Base-by-base conservation (phyloP, 2,888 invertebrate species). In the Hetaerina titia region DNA sequence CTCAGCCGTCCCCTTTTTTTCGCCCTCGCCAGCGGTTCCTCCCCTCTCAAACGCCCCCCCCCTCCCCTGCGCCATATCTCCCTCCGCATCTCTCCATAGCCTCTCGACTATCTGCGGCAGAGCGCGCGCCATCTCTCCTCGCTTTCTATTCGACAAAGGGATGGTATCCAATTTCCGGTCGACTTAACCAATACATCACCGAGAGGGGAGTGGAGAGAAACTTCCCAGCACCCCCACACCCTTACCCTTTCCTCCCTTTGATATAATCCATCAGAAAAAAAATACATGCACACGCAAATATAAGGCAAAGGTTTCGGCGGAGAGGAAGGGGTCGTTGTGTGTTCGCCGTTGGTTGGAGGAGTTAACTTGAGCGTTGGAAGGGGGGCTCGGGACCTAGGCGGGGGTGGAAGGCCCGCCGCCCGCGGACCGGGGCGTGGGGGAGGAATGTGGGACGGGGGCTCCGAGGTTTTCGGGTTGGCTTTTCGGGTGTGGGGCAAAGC, bases 161-260 rank as follows among this genome's bases (percentile, higher is more conserved):
- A 92, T 31, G 92, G 92, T 92, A 92, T 92, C 92, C 92, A 92
- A 92, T 92, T 92, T 92, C 74, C 92, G 92, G 92, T 69, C 69
- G 69, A 69, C 69, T 74, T 92, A 92, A 92, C 92, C 92, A 92
- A 92, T 92, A 92, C 92, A 92, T 64, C 92, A 69, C 64, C 7
- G 69, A 74, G 60, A 92, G 69, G 81, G 56, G 45, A 13, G 57
- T n/a, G 25, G 64, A 1, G n/a, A 56, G 56, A 60, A 60, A 60
- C 13, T 60, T 15, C 11, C 25, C 81, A 31, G 31, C 81, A 31
- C 81, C 25, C n/a, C n/a, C 69, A 22, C n/a, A 22, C 22, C 22
- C 7, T 22, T 69, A 19, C n/a, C 69, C 69, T 69, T 69, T 69
- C 19, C 69, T 81, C 81, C 81, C 81, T 13, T 81, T 60, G 90